Percentiles rank a stretch among this genome's conserved stretches.
Evolutionary conservation across 2,113 vertebrate species (phyloP).

Genomic region (Antechinus stuartii): DNA sequence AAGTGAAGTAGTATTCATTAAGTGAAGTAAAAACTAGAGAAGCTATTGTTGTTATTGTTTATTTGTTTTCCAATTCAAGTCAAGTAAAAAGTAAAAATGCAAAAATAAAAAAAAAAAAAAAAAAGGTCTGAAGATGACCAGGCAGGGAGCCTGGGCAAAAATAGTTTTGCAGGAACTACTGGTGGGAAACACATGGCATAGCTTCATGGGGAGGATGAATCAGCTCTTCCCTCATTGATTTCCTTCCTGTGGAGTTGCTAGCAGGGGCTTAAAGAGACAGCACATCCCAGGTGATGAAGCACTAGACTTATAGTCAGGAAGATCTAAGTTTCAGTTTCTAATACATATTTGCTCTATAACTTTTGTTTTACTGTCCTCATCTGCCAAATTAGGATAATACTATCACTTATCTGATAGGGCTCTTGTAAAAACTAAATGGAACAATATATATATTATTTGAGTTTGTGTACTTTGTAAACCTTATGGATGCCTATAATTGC

Average conservation of each 20-base stretch:
- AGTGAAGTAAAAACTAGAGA: not conserved
- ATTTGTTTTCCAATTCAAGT: not conserved
- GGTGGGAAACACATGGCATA: not conserved
- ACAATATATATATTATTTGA: not conserved
- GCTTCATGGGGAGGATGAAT: not conserved
- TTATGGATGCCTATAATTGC: not conserved
- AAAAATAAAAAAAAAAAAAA: not conserved
- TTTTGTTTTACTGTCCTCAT: not conserved
- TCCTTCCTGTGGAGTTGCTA: not conserved
- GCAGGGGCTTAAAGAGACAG: not conserved
- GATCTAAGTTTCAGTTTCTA: not conserved
- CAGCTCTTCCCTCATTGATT: conserved; percentile 1
- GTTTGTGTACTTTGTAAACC: not conserved
- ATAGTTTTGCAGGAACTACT: conserved; percentile 4
- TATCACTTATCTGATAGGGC: not conserved
- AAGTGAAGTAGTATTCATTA: not conserved
- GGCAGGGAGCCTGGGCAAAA: not conserved
- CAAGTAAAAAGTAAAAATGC: not conserved
- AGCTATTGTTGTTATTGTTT: not conserved
- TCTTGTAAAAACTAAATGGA: not conserved
- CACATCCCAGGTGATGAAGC: not conserved
- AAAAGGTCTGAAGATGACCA: not conserved
- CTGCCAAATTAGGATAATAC: not conserved
- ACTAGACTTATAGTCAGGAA: not conserved
- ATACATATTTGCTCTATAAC: not conserved